A percentile compares a stretch with the other conserved stretches of the same genome.
phyloP scores from a whole-genome alignment of 2,113 vertebrate species.

The Pyrgilauda ruficollis region DNA sequence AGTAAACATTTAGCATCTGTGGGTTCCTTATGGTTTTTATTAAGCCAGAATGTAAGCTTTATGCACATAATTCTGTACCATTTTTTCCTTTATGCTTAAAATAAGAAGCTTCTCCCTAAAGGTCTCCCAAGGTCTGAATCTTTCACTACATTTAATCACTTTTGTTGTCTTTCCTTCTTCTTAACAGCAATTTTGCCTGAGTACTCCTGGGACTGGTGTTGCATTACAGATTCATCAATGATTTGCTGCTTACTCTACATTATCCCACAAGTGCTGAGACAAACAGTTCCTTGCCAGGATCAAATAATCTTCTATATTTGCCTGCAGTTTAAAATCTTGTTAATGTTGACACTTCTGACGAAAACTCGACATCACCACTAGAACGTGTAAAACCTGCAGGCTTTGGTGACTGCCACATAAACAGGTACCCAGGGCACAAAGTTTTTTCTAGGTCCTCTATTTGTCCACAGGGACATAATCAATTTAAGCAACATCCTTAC shows the following conservation, averaged over 20 bases:
- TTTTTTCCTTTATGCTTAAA: not conserved
- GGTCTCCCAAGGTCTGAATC: conserved; percentile 7
- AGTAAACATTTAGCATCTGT: not conserved
- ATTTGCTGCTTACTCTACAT: conserved; percentile 38
- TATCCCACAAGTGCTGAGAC: conserved; percentile 65
- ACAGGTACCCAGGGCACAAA: not conserved
- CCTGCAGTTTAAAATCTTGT: conserved; percentile 62
- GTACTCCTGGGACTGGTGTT: conserved; percentile 2
- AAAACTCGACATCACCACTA: not conserved
- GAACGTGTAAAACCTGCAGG: conserved; percentile 10
- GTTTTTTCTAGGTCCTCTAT: not conserved
- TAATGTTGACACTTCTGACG: conserved; percentile 59
- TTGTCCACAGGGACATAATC: not conserved
- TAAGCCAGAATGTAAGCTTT: not conserved
- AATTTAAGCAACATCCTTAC: not conserved
- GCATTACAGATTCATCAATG: conserved; percentile 48
- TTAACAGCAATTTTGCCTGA: conserved; percentile 33
- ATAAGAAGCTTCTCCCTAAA: not conserved
- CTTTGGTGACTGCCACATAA: conserved; percentile 12
- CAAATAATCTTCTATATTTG: conserved; percentile 37
- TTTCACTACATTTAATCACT: not conserved
- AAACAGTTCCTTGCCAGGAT: conserved; percentile 64
- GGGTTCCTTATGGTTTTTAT: not conserved
- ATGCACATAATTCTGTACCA: not conserved
- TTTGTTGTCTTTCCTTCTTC: conserved; percentile 21